These are phyloP conservation scores for Acanthosepion lycidas DNA, from an alignment of 2,888 invertebrate genomes.

Conservation along the genomic window DNA sequence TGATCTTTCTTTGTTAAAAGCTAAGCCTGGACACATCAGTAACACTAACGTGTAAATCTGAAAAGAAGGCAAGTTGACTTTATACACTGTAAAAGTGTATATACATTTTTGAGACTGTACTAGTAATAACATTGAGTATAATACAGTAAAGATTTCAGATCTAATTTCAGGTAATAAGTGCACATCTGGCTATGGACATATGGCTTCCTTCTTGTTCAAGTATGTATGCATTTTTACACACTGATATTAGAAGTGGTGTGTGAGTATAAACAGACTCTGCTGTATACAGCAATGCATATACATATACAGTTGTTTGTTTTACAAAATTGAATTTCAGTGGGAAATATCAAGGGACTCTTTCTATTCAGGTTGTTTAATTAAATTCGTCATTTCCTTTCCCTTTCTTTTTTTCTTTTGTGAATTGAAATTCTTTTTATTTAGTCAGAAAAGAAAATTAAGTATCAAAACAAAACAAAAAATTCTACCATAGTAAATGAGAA, in stretches of 20 bases:
- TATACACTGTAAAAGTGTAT: no score
- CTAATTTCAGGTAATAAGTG: not conserved
- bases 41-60: no score
- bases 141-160: not conserved
- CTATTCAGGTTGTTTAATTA: not conserved
- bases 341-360: not conserved
- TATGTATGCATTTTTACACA: not conserved
- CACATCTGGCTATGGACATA: not conserved
- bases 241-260: not conserved
- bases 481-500: not conserved
- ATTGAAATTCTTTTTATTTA: constrained; percentile 15
- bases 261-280: not conserved
- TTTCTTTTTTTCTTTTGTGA: not conserved
- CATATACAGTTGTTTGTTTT: not conserved
- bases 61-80: no score
- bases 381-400: not conserved
- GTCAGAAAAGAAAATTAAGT: not conserved
- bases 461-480: not conserved
- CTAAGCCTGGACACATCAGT: no score
- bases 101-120: no score
- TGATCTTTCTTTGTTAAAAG: no score
- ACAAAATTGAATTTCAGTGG: not conserved
- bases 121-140: no score
- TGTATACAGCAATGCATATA: not conserved
- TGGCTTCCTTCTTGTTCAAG: not conserved